Percentiles rank a stretch among this genome's conserved stretches.
Evolutionary conservation across 2,888 invertebrate species (phyloP).

Genomic region (Invenusta paracnida): DNA sequence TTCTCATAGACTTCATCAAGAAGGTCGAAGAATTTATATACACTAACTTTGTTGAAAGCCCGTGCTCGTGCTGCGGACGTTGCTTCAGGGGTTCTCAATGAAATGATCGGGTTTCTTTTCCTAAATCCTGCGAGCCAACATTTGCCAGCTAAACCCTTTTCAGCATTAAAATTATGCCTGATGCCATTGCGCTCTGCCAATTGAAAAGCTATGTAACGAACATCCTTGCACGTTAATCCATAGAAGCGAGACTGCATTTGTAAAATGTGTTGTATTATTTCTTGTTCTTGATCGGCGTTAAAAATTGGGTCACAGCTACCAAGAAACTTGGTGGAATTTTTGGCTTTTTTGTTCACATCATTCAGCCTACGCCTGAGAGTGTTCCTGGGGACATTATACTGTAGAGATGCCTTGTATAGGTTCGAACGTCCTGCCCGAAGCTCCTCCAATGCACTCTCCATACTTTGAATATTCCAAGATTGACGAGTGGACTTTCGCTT

Average conservation of each 20-base stretch:
- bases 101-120: slow-evolving; percentile 35
- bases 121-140: slow-evolving; percentile 32
- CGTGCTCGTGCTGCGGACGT: slow-evolving; percentile 37
- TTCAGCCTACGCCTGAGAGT: not conserved
- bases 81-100: slow-evolving; percentile 35
- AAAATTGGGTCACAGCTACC: slow-evolving; percentile 19
- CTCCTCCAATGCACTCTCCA: not conserved
- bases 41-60: slow-evolving; percentile 36
- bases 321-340: not conserved
- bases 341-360: not conserved
- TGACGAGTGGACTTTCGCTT: not conserved
- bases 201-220: slow-evolving; percentile 34
- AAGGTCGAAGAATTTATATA: slow-evolving; percentile 37
- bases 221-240: slow-evolving; percentile 35
- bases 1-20: too few relatives aligned
- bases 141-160: slow-evolving; percentile 33
- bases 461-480: not conserved
- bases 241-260: slow-evolving; percentile 30
- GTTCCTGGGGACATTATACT: not conserved
- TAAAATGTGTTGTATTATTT: slow-evolving; percentile 15
- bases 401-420: not conserved
- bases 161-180: slow-evolving; percentile 33
- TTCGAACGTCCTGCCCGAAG: not conserved
- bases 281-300: slow-evolving; percentile 15
- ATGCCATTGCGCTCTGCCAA: slow-evolving; percentile 32